phyloP scores from a whole-genome alignment of 35 echinoderm and acorn worm genomes.

The Strongylocentrotus purpuratus region DNA sequence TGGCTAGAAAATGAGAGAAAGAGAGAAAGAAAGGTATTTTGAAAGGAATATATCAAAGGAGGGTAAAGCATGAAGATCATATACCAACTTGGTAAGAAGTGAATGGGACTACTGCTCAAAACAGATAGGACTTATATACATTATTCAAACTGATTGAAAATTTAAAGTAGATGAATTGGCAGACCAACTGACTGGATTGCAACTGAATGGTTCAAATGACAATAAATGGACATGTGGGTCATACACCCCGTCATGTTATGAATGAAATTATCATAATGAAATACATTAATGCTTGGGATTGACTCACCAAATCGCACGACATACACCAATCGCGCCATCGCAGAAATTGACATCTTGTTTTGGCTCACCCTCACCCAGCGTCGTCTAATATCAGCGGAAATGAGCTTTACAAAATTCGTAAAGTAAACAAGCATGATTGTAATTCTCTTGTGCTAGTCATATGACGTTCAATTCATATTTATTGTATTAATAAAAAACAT shows the following conservation, averaged over 20 bases:
- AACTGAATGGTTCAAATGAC: neutral
- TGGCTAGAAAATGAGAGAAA: too few relatives aligned
- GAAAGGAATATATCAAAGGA: too few relatives aligned
- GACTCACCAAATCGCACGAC: neutral
- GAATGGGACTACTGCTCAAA: too few relatives aligned
- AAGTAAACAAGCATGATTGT: conserved; percentile 17
- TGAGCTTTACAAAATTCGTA: neutral
- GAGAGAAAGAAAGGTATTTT: too few relatives aligned
- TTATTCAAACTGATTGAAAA: too few relatives aligned
- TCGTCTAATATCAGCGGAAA: neutral
- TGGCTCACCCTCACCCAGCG: neutral
- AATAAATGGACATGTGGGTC: neutral
- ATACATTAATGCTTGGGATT: neutral
- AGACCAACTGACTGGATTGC: neutral
- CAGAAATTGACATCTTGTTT: neutral
- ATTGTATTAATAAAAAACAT: neutral
- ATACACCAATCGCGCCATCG: neutral
- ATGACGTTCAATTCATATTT: neutral
- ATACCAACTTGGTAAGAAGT: too few relatives aligned
- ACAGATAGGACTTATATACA: too few relatives aligned
- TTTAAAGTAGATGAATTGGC: too few relatives aligned
- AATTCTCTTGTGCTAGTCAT: conserved; percentile 8
- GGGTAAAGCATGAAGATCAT: too few relatives aligned
- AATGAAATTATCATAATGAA: neutral
- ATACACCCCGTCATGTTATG: neutral